Base-by-base conservation (phyloP, 2,888 invertebrate genomes). In the Thereva unica region DNA sequence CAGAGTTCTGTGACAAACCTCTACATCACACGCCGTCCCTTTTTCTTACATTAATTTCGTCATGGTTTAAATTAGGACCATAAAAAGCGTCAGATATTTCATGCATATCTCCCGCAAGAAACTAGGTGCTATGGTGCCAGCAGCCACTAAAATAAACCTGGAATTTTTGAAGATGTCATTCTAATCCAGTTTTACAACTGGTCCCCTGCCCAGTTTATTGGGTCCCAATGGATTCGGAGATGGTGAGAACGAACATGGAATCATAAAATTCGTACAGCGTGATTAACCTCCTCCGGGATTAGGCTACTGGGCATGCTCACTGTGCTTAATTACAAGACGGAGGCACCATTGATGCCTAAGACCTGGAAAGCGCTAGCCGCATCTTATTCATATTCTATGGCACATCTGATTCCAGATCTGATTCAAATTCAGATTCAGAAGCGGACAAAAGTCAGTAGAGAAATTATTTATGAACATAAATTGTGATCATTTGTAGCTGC, bases 271-370 rank as follows among this genome's bases (percentile, higher is more conserved):
- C 64, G 65, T 57, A 69, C 69, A 69, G 67, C 66, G 67, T 69
- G 69, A 67, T 69, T 67, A 67, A 65, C 65, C 65, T 67, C 55
- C 65, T 65, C 63, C 52, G 65, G 69, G 69, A 69, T 69, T 69
- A 69, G 67, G 69, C 69, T 69, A 69, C 69, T 66, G 69, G 69
- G 69, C 69, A 69, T 69, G 69, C 69, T 69, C 63, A 63, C 61
- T 56, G 65, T 63, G 63, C 69, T 63, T 69, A 67, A 69, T 69
- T 69, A 67, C 56, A 69, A 38, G 44, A 59, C 35, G 52, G 42
- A 63, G 63, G 63, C 49, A 50, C 50, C 61, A 61, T 63, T 66
- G 66, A 68, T 63, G 52, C 63, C 50, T 37, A 10, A 44, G 61
- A 44, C 9, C 12, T 9, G 41, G 50, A 61, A 50, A 50, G 34